Base-by-base conservation (phyloP, 2,113 vertebrate genomes). In the Cheilinus undulatus region DNA sequence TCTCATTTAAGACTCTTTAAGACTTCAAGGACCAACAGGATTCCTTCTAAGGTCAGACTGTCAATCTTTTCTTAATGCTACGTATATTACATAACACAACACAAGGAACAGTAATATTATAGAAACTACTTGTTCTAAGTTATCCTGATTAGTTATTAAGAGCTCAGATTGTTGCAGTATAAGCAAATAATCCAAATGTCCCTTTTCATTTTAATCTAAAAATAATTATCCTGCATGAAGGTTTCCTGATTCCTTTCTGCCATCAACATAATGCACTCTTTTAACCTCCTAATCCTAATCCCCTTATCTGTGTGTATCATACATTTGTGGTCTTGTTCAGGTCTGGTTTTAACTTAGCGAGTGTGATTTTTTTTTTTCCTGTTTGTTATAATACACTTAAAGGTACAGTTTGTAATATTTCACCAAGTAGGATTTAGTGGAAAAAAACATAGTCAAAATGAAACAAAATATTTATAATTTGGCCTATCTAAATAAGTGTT, bases 231-330 rank as follows among this genome's bases (percentile, higher is more conserved):
- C 46, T 50, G 20, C 36, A 24, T 30, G 10, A 64, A 10, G 5
- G 12, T 58, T 62, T 62, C 27, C 30, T 26, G 23, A n/a, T 72
- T 77, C 26, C 14, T 69, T 77, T 46, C 36, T 38, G 34, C 36
- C 42, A 51, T 56, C 61, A 52, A 40, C 57, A 57, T 66, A 67
- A 62, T 51, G 15, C 23, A 67, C 28, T 52, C 40, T 65, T 27
- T 38, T 51, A 64, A 78, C 70, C 53, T 19, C 43, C 6, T 24
- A 27, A 27, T 75, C 28, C 3, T 77, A 85, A 86, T 74, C 77
- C 30, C 22, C 4, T 80, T 83, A 86, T 89, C 78, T 24, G 22
- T 50, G n/a, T 63, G 36, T 58, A 32, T 71, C 63, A 62, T 69
- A 74, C 73, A 71, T 79, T 42, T 69, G 54, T 58, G 13, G 26